Percentiles rank a stretch among this genome's conserved stretches.
phyloP scores from a whole-genome alignment of 2,113 vertebrate genomes.

The Pandion haliaetus region DNA sequence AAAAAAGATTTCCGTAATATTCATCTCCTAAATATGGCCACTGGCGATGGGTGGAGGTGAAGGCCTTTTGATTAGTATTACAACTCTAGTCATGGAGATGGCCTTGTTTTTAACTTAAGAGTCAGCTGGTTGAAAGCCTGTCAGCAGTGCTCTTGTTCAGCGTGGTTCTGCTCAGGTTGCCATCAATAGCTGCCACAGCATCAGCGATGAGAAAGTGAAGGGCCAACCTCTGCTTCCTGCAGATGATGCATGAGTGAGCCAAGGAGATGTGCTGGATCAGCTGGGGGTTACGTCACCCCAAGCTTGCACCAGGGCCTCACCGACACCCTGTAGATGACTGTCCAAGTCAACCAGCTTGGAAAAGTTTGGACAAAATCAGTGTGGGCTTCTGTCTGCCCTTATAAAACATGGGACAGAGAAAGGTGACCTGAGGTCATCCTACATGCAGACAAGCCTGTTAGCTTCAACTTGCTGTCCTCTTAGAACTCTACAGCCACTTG shows the following conservation, averaged over 20 bases:
- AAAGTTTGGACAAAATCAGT: background rate
- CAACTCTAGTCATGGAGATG: background rate
- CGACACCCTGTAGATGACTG: fast-evolving
- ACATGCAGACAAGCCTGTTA: too few relatives aligned
- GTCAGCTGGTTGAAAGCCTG: background rate
- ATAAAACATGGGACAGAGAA: background rate
- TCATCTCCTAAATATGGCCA: background rate
- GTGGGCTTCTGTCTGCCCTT: background rate
- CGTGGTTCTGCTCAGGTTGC: background rate
- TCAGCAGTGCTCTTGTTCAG: background rate
- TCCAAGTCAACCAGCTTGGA: background rate
- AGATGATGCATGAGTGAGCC: background rate
- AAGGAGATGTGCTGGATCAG: background rate
- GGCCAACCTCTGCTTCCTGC: background rate
- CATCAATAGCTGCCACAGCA: background rate
- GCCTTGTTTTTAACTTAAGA: background rate
- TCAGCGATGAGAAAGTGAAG: background rate
- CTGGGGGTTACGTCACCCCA: fast-evolving
- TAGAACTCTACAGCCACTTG: background rate
- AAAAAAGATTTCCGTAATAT: background rate
- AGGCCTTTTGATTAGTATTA: background rate
- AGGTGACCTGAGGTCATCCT: background rate
- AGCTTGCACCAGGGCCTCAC: background rate
- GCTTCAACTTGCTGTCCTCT: background rate
- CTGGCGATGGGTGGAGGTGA: background rate